Evolutionary conservation across 2,888 invertebrate species (phyloP).

Genomic region (Drosophila acutilabella): DNA sequence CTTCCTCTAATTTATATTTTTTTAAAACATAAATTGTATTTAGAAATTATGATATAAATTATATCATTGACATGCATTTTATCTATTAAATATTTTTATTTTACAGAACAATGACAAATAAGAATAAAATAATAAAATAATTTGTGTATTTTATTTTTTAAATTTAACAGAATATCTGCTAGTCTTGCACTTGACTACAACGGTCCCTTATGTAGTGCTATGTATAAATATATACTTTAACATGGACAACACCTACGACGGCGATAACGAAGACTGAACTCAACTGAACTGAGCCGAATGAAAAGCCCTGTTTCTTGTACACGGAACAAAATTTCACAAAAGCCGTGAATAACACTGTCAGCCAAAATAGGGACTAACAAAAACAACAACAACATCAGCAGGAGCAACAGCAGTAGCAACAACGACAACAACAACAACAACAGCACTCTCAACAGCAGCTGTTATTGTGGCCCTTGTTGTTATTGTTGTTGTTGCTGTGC

Average conservation of each 20-base stretch:
- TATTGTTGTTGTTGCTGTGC: constrained; percentile 34
- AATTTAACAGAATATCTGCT: not conserved
- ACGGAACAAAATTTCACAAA: constrained; percentile 26
- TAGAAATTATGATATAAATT: too few species aligned
- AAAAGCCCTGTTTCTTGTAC: constrained; percentile 40
- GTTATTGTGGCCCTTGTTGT: constrained; percentile 44
- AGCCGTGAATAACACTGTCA: constrained; percentile 23
- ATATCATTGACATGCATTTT: too few species aligned
- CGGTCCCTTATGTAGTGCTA: not conserved
- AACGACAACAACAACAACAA: constrained; percentile 32
- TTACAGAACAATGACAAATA: too few species aligned
- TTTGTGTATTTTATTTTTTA: too few species aligned
- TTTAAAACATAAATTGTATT: too few species aligned
- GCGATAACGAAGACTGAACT: constrained; percentile 55
- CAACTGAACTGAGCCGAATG: constrained; percentile 42
- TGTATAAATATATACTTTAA: constrained; percentile 4
- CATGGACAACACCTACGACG: constrained; percentile 42
- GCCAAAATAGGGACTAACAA: constrained; percentile 3
- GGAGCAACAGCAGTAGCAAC: not conserved
- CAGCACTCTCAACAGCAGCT: constrained; percentile 48
- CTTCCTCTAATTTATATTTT: not conserved
- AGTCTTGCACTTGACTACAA: not conserved
- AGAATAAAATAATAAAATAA: too few species aligned
- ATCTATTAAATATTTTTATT: too few species aligned
- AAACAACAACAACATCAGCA: not conserved